phyloP scores from a whole-genome alignment of 2,113 vertebrate species.

The Rallus limicola region DNA sequence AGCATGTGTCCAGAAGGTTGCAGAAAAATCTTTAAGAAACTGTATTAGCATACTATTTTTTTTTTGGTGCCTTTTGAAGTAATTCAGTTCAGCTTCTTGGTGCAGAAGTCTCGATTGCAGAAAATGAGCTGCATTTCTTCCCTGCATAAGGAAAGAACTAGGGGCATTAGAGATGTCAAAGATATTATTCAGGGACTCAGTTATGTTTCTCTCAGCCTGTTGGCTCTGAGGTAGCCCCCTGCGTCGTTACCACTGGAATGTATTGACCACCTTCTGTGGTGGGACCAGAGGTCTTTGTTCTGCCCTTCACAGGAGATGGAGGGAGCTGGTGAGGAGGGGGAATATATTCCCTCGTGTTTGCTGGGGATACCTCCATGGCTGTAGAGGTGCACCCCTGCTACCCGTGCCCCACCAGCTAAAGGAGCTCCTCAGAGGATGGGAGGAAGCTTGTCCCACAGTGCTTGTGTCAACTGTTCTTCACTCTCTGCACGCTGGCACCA shows the following conservation, averaged over 20 bases:
- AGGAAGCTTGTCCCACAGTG: neutral
- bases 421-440: neutral
- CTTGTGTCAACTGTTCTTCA: fast-evolving
- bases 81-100: neutral
- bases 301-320: neutral
- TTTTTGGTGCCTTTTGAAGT: neutral
- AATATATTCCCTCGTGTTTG: neutral
- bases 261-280: too few species aligned
- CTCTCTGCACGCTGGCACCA: neutral
- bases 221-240: neutral
- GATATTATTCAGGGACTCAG: neutral
- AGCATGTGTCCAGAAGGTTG: neutral
- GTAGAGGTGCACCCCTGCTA: neutral
- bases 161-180: neutral
- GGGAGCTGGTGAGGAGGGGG: neutral
- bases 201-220: neutral
- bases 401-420: fast-evolving
- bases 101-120: neutral
- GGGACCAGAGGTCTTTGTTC: neutral
- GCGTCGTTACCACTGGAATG: neutral
- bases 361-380: too few species aligned
- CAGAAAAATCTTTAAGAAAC: neutral
- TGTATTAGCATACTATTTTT: neutral
- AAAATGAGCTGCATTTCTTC: neutral
- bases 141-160: neutral